These are phyloP conservation scores for Pachyuromys duprasi DNA, from an alignment of 2,797 vertebrate species.

Conservation along the genomic window DNA sequence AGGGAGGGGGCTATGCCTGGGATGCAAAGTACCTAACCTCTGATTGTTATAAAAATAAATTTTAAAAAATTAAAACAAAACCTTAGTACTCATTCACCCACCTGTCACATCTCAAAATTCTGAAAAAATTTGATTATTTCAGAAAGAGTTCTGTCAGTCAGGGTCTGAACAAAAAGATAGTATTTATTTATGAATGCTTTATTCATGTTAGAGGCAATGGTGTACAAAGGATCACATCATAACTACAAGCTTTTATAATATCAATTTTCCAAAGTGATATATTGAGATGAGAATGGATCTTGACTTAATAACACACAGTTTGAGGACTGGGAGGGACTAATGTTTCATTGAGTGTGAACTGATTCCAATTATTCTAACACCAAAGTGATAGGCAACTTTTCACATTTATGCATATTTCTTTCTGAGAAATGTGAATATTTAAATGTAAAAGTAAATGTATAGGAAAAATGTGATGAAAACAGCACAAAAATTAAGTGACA, in stretches of 20 bases:
- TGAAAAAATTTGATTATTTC: background rate
- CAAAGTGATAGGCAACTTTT: background rate
- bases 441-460: constrained; percentile 40
- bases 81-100: background rate
- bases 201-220: background rate
- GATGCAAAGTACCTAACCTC: too few relatives aligned
- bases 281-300: background rate
- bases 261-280: background rate
- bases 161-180: background rate
- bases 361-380: background rate
- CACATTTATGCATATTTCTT: background rate
- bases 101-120: background rate
- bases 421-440: constrained; percentile 19
- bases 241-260: background rate
- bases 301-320: background rate
- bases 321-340: background rate
- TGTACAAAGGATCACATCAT: background rate
- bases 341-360: background rate
- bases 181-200: background rate
- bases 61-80: too few relatives aligned
- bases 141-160: background rate
- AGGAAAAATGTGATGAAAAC: constrained; percentile 71
- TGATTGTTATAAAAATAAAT: too few relatives aligned
- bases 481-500: constrained; percentile 55
- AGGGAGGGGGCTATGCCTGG: too few relatives aligned